A percentile compares a stretch with the other conserved stretches of the same genome.
phyloP scores from a whole-genome alignment of 2,113 vertebrate genomes.

The Thryonomys swinderianus region DNA sequence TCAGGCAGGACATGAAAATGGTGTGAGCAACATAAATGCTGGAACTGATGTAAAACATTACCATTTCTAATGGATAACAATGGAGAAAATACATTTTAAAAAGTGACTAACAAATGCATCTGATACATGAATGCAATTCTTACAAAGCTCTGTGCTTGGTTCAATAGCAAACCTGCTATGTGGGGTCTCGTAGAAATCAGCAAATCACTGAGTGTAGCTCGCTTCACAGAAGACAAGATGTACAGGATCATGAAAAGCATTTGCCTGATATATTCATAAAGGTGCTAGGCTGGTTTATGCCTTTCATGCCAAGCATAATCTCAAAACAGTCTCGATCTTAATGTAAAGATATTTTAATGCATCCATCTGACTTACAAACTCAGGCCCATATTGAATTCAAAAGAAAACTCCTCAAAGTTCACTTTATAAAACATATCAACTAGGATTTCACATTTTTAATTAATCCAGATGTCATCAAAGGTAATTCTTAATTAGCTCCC shows the following conservation, averaged over 20 bases:
- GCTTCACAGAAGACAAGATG: not conserved
- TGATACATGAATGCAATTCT: conserved; percentile 34
- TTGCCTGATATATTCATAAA: conserved; percentile 58
- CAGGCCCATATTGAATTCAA: conserved; percentile 42
- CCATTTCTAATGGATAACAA: conserved; percentile 51
- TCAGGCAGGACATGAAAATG: conserved; percentile 41
- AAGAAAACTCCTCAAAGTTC: conserved; percentile 38
- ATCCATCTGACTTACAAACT: conserved; percentile 48
- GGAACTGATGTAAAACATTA: conserved; percentile 46
- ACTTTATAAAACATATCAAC: conserved; percentile 47
- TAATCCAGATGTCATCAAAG: conserved; percentile 67
- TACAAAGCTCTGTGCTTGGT: not conserved
- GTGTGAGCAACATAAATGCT: conserved; percentile 18
- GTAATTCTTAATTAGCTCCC: conserved; percentile 67
- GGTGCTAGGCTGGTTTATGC: not conserved
- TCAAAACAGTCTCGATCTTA: conserved; percentile 57
- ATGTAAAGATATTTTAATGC: conserved; percentile 57
- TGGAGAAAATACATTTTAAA: not conserved
- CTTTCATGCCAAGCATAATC: conserved; percentile 46
- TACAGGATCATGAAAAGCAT: not conserved
- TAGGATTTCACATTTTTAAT: conserved; percentile 47
- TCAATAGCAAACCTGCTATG: conserved; percentile 11
- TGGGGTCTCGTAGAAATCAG: conserved; percentile 28
- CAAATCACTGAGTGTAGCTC: conserved; percentile 3
- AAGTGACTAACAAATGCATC: not conserved